Evolutionary conservation across 2,797 vertebrate genomes (phyloP).

Genomic region (Pitangus sulphuratus): DNA sequence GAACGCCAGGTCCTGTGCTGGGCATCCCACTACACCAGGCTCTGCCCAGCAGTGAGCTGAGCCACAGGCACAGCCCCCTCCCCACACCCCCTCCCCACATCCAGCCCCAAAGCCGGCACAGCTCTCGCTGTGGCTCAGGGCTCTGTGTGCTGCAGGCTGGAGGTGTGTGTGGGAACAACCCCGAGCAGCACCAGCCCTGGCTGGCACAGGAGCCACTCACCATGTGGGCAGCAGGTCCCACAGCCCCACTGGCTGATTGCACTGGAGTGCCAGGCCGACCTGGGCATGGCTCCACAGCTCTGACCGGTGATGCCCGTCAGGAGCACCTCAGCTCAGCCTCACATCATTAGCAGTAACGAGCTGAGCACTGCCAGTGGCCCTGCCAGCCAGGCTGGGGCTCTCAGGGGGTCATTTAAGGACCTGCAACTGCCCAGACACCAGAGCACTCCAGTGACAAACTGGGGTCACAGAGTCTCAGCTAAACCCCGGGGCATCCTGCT

Average conservation of each 20-base stretch:
- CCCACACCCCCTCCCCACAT: rapidly evolving
- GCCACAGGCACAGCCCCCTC: neutral
- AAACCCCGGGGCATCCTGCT: neutral
- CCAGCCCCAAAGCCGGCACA: neutral
- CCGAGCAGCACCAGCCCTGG: rapidly evolving
- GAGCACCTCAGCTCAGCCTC: neutral
- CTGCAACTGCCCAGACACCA: neutral
- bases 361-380: neutral
- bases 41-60: neutral
- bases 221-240: neutral
- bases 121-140: neutral
- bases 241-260: neutral
- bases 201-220: neutral
- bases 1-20: neutral
- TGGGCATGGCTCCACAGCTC: neutral
- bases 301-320: rapidly evolving
- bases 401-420: neutral
- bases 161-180: neutral
- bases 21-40: rapidly evolving
- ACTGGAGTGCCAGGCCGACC: neutral
- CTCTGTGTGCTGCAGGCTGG: neutral
- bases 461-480: neutral
- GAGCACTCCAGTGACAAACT: neutral
- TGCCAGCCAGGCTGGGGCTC: neutral
- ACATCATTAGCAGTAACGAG: neutral